Evolutionary conservation across 2,888 invertebrate species (phyloP), one percentile per base, ranked within the genome.

Genomic region (Nomada ferruginata): DNA sequence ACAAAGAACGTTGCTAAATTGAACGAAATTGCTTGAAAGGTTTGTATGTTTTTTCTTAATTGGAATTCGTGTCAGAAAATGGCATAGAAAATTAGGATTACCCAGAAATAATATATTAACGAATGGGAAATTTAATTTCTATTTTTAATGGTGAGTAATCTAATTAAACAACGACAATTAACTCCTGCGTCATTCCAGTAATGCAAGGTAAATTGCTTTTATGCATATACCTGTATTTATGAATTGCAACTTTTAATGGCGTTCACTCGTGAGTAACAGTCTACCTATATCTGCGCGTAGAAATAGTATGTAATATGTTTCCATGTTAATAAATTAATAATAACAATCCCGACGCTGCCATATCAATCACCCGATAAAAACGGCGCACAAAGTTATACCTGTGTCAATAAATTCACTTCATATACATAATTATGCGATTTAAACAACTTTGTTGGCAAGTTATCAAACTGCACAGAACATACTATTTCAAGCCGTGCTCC

Each of bases 1-100:
- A 75, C 70, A 74, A 79, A 79, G 83, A 83, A 86, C 68, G 57
- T 50, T 59, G 69, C 50, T 74, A 78, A 75, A 75, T 85, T 76
- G 76, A 72, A 72, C 66, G 60, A 42, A 64, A 50, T 42, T 74
- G 44, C 61, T 42, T 26, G 44, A 20, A 20, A 20, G 9, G 53
- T 10, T 53, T 53, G 18, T 15, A 50, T 50, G 18, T 20, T 53
- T 36, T 36, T 26, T 13, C 61, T 23, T n/a, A n/a, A 50, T 52
- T 50, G 7, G 18, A 29, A 10, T 65, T 18, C 7, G 42, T 10
- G 2, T 10, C 29, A 47, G 15, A 29, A 50, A 18, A 5, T n/a
- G 18, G 11, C 5, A 4, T 18, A n/a, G 26, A 11, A 65, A 50
- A 65, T 15, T 50, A 15, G 2, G 7, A 55, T 57, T 47, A 13